Percentiles rank a stretch among this genome's conserved stretches.
Evolutionary conservation across 2,888 invertebrate species (phyloP).

Genomic region (Cryptus armator): DNA sequence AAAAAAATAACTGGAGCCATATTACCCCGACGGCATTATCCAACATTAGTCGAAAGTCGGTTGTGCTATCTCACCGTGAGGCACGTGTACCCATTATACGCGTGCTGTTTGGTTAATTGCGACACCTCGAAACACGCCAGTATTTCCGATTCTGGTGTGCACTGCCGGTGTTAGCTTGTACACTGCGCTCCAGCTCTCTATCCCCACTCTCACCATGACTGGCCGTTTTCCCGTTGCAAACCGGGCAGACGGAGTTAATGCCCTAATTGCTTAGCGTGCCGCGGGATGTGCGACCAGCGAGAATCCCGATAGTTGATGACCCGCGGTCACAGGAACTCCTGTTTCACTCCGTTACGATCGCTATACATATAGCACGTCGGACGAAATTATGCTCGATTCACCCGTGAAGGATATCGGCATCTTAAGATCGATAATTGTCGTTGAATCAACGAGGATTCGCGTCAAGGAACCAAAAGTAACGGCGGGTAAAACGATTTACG

Average conservation of each 20-base stretch:
- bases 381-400: constrained; percentile 11
- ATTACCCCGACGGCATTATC: not conserved
- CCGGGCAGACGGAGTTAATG: constrained; percentile 56
- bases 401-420: not conserved
- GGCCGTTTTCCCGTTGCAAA: constrained; percentile 17
- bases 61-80: constrained; percentile 28
- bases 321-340: constrained; percentile 54
- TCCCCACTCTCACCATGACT: not conserved
- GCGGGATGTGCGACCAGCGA: constrained; percentile 34
- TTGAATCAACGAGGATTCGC: constrained; percentile 2
- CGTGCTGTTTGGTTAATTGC: constrained; percentile 59
- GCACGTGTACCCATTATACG: constrained; percentile 54
- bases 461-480: not conserved
- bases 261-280: constrained; percentile 63
- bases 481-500: constrained; percentile 59
- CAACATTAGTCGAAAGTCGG: constrained; percentile 25
- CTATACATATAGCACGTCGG: not conserved
- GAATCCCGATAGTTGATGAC: constrained; percentile 62
- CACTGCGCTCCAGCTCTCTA: constrained; percentile 16
- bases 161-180: constrained; percentile 23
- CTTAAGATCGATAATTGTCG: constrained; percentile 12
- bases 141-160: constrained; percentile 59
- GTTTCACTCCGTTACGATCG: constrained; percentile 8
- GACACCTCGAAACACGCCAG: constrained; percentile 61
- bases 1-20: not conserved